Percentiles rank a stretch among this genome's conserved stretches.
phyloP scores from a whole-genome alignment of 2,113 vertebrate species.

The Oreotrochilus melanogaster region DNA sequence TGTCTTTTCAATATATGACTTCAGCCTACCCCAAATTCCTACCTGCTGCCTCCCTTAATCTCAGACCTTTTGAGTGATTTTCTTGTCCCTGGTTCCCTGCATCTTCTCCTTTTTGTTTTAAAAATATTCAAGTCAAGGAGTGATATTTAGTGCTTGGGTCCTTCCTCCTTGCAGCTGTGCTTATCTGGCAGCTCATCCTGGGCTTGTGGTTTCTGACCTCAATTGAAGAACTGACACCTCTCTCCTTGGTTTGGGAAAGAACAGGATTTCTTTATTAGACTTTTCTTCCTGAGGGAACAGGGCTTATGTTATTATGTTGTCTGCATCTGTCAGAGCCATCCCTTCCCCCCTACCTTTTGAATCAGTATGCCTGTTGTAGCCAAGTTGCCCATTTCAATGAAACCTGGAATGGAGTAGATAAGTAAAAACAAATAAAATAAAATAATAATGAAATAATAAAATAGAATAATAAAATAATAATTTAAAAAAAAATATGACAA shows the following conservation, averaged over 20 bases:
- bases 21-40: not conserved
- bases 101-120: not conserved
- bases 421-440: not conserved
- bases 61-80: not conserved
- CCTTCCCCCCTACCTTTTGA: not conserved
- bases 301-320: not conserved
- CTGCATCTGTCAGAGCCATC: not conserved
- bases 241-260: not conserved
- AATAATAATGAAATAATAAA: no score
- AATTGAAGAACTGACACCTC: not conserved
- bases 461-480: no score
- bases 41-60: not conserved
- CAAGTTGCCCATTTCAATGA: not conserved
- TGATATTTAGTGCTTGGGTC: not conserved
- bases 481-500: not conserved
- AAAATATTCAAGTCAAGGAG: not conserved
- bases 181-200: not conserved
- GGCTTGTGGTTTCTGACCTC: not conserved
- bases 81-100: not conserved
- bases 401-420: not conserved
- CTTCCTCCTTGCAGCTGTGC: not conserved
- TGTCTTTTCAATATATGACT: not conserved
- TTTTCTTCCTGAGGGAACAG: not conserved
- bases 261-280: slow-evolving; percentile 20
- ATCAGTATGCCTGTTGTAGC: not conserved